Evolutionary conservation across 2,113 vertebrate species (phyloP), one percentile per base, ranked within the genome.

Genomic region (Cavia aperea): DNA sequence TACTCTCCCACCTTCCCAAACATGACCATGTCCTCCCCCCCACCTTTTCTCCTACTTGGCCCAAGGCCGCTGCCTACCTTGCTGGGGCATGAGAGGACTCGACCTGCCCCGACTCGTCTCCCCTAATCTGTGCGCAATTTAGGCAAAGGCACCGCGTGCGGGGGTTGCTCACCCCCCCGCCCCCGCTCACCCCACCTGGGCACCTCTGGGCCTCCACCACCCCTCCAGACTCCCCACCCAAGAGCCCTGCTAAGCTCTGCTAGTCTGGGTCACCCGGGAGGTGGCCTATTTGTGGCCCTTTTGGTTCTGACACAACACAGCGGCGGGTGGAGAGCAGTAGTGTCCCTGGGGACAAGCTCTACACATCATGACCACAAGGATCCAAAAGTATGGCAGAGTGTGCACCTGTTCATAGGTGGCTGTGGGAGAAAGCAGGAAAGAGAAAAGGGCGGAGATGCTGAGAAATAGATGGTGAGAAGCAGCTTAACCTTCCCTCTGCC

Each of bases 321-420:
- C 49, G 56, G 24, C 4, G 12, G 31, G 24, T 13, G 19, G 70
- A 75, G 9, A 65, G 11, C 21, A 33, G 26, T 1, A 23, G 51
- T 13, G 36, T 77, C 77, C 86, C 31, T 0, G 2, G 58, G 75
- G 39, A 73, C 54, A 29, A 19, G 12, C n/a, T 60, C 39, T 10
- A 39, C 1, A 1, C 2, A 0, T n/a, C 46, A 10, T 7, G 72
- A 31, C 81, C 0, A 0, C 16, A 5, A 70, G 79, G 72, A 49
- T 7, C 29, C 77, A n/a, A 26, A 51, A 11, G 5, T 26, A 13
- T 0, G 0, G 11, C 70, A 72, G n/a, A 15, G 9, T 0, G 0
- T 3, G 12, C 86, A 79, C 66, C 87, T 89, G 54, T 29, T 46
- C 81, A 43, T 4, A 2, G 43, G 5, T 0, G 21, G 58, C 19